A percentile compares a stretch with the other conserved stretches of the same genome.
Conservation (phyloP, 1,140 invertebrate species). For the Dolichoris vasculosae region DNA sequence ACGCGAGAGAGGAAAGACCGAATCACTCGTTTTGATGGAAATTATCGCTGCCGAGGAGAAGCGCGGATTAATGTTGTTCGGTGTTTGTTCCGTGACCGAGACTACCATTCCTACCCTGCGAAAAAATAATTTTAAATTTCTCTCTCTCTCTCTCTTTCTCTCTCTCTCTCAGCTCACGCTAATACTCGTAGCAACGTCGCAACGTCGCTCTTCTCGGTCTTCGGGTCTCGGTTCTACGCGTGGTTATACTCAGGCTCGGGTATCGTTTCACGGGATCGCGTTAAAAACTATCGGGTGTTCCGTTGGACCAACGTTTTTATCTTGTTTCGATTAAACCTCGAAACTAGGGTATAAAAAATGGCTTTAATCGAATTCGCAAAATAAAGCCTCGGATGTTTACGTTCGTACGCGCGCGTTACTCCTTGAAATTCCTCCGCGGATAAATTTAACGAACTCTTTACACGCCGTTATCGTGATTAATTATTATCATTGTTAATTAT, state of each 20-base stretch:
- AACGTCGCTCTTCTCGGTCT: background rate
- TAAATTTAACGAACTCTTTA: too few species aligned
- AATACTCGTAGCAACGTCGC: background rate
- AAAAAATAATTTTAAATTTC: background rate
- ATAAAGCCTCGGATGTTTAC: background rate
- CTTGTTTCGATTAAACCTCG: background rate
- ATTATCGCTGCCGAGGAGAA: background rate
- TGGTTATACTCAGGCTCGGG: background rate
- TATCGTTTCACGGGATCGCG: background rate
- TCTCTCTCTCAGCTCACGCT: background rate
- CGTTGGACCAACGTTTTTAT: background rate
- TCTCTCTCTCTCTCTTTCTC: too few species aligned
- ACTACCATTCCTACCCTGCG: background rate
- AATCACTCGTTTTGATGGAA: constrained; percentile 19
- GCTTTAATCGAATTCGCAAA: background rate
- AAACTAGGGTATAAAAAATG: background rate
- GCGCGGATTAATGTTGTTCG: background rate
- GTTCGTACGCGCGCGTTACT: background rate
- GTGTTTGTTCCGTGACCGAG: background rate
- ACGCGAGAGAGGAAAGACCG: constrained; percentile 21
- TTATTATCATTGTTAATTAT: too few species aligned
- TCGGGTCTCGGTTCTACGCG: background rate
- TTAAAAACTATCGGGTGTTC: background rate
- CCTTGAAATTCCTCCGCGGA: too few species aligned
- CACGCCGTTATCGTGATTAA: too few species aligned